Conservation (phyloP, 2,797 vertebrate species). For the Bradypodion ventrale region DNA sequence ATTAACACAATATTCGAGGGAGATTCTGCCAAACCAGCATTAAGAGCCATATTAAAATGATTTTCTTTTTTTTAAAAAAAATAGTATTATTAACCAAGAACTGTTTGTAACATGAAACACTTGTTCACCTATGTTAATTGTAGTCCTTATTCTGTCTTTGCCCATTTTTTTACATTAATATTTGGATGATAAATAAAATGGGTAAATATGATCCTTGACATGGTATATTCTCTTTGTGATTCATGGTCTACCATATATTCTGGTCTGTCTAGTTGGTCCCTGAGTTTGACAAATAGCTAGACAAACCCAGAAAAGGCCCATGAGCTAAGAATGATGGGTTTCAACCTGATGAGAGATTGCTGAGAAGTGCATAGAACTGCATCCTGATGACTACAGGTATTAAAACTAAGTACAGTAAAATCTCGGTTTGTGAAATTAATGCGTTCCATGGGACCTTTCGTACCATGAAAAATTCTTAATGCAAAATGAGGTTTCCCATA, state of each 20-base stretch:
- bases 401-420: constrained; percentile 34
- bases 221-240: constrained; percentile 58
- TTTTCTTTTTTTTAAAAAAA: constrained; percentile 31
- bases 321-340: constrained; percentile 44
- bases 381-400: not conserved
- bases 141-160: constrained; percentile 59
- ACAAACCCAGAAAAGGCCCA: constrained; percentile 51
- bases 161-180: constrained; percentile 67
- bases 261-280: constrained; percentile 48
- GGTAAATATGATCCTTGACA: constrained; percentile 67
- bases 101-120: constrained; percentile 69
- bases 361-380: constrained; percentile 32
- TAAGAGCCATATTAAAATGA: constrained; percentile 71
- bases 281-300: constrained; percentile 63
- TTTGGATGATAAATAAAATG: constrained; percentile 71
- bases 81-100: constrained; percentile 70
- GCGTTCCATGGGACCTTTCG: too few species aligned
- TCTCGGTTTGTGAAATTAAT: too few species aligned
- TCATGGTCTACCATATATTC: constrained; percentile 56
- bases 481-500: too few species aligned
- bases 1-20: constrained; percentile 86
- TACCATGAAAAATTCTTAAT: too few species aligned
- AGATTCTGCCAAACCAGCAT: constrained; percentile 78
- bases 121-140: constrained; percentile 71
- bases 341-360: constrained; percentile 47